phyloP scores from a whole-genome alignment of 2,888 invertebrate species.

The Schizaphis graminum region DNA sequence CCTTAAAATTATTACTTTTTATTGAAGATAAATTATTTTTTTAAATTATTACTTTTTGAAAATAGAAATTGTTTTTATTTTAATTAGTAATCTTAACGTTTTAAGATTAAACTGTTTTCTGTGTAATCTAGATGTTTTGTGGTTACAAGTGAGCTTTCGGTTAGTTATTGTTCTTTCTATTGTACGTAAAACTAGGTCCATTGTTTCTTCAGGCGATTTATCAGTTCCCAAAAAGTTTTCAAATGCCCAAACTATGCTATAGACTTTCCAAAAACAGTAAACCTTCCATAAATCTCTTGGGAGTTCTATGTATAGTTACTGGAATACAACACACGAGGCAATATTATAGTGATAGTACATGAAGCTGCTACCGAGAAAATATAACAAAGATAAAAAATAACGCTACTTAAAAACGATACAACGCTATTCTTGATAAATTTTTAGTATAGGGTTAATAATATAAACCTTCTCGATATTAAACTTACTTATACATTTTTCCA shows the following conservation, averaged over 20 bases:
- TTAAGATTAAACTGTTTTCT: conserved; percentile 14
- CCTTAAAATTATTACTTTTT: background rate
- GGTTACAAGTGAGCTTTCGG: background rate
- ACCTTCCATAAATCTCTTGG: conserved; percentile 54
- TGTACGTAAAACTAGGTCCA: conserved; percentile 26
- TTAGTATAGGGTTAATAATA: too few species aligned
- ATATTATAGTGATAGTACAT: conserved; percentile 22
- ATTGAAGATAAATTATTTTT: background rate
- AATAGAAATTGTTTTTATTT: conserved; percentile 28
- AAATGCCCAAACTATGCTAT: conserved; percentile 41
- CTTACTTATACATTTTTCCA: background rate
- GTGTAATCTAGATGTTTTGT: conserved; percentile 30
- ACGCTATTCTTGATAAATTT: background rate
- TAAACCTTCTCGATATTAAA: background rate
- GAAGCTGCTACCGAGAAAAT: background rate
- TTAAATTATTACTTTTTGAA: background rate
- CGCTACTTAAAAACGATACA: background rate
- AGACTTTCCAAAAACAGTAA: conserved; percentile 53
- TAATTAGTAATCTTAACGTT: background rate
- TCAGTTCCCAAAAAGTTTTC: conserved; percentile 57
- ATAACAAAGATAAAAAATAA: conserved; percentile 38
- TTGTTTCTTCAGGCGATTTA: conserved; percentile 57
- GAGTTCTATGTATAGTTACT: conserved; percentile 20
- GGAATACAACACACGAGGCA: conserved; percentile 14
- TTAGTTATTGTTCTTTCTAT: conserved; percentile 55